Percentiles rank a stretch among this genome's conserved stretches.
Evolutionary conservation across 2,113 vertebrate genomes (phyloP).

Genomic region (Plotosus lineatus): DNA sequence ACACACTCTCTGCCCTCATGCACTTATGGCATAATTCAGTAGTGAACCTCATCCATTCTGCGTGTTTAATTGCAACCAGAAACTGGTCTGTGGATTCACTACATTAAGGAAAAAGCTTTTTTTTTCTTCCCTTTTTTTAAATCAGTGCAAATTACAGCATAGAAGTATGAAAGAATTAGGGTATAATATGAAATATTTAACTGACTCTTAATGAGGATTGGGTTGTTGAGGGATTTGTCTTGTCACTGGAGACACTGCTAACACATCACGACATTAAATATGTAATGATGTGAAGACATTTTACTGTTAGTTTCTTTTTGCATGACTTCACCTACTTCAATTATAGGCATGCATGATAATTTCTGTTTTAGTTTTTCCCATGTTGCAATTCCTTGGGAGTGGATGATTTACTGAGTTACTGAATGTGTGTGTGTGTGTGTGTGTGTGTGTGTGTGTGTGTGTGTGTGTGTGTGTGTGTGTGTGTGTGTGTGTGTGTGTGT

Average conservation of each 20-base stretch:
- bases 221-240: slow-evolving; percentile 27
- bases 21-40: slow-evolving; percentile 59
- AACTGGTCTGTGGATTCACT: slow-evolving; percentile 52
- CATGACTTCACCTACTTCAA: slow-evolving; percentile 71
- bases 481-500: not conserved
- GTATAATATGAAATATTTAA: slow-evolving; percentile 74
- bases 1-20: slow-evolving; percentile 15
- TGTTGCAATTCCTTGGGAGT: slow-evolving; percentile 38
- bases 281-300: slow-evolving; percentile 73
- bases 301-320: slow-evolving; percentile 68
- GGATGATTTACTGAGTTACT: slow-evolving; percentile 15
- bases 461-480: slow-evolving; percentile 8
- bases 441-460: slow-evolving; percentile 13
- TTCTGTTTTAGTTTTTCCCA: slow-evolving; percentile 34
- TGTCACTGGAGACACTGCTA: slow-evolving; percentile 70
- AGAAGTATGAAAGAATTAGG: slow-evolving; percentile 75
- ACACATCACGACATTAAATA: slow-evolving; percentile 70
- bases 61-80: slow-evolving; percentile 41
- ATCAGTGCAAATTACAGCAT: slow-evolving; percentile 67
- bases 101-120: slow-evolving; percentile 63
- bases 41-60: slow-evolving; percentile 49
- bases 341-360: slow-evolving; percentile 60
- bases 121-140: slow-evolving; percentile 63
- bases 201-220: slow-evolving; percentile 71
- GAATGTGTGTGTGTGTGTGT: slow-evolving; percentile 10